Evolutionary conservation across 37 sponge, comb jelly and placozoan genomes (phyloP).

Genomic region (Halichondria panicea): DNA sequence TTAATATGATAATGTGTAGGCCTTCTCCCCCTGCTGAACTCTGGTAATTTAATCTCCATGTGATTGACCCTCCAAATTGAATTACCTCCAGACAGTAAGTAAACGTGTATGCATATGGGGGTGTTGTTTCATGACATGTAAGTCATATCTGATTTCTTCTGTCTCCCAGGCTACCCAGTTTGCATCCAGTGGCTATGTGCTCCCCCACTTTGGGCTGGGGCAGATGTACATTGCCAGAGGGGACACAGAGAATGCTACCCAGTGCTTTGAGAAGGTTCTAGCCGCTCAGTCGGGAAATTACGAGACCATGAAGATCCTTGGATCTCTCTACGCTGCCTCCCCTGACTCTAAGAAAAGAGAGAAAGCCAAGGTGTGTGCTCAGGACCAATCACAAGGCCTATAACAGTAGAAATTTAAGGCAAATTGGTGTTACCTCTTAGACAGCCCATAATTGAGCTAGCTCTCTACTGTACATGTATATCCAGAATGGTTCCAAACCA

Average conservation of each 20-base stretch:
- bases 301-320: slow-evolving; percentile 97
- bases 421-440: background rate
- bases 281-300: slow-evolving; percentile 87
- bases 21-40: background rate
- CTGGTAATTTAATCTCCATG: background rate
- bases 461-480: background rate
- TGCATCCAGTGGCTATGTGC: slow-evolving; percentile 86
- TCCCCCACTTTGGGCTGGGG: slow-evolving; percentile 96
- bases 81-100: too few species aligned
- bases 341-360: slow-evolving; percentile 76
- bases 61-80: too few species aligned
- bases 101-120: background rate
- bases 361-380: slow-evolving; percentile 63
- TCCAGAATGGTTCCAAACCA: slow-evolving; percentile 2
- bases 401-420: background rate
- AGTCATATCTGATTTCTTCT: background rate
- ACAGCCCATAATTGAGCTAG: background rate
- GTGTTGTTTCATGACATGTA: background rate
- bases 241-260: slow-evolving; percentile 74
- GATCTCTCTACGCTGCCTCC: slow-evolving; percentile 86
- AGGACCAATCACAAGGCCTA: too few species aligned
- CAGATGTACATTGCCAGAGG: slow-evolving; percentile 95
- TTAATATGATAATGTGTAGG: background rate
- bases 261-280: slow-evolving; percentile 95
- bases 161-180: slow-evolving; percentile 83